Evolutionary conservation across 2,113 vertebrate species (phyloP).

Genomic region (Corythornis madagascariensis): DNA sequence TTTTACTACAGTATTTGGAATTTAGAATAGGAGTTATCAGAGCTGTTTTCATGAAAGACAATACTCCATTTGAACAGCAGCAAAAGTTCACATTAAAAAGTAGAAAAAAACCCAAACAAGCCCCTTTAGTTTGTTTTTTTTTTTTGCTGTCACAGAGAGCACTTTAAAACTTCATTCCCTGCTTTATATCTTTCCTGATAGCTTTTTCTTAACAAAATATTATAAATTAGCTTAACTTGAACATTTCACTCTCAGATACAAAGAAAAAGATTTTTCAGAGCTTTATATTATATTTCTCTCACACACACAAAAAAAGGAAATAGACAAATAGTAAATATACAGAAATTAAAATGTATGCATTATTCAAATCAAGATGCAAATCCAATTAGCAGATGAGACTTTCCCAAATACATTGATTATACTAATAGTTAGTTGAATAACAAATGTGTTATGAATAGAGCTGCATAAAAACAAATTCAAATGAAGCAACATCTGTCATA

Average conservation of each 20-base stretch:
- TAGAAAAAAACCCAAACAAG: background rate
- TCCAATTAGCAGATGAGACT: background rate
- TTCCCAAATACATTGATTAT: background rate
- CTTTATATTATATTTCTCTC: background rate
- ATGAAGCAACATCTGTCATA: constrained; percentile 11
- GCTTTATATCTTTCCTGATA: background rate
- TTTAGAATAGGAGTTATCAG: background rate
- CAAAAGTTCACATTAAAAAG: background rate
- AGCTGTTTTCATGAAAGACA: background rate
- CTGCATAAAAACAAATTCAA: background rate
- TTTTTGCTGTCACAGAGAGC: background rate
- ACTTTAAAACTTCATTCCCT: background rate
- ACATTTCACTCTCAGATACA: background rate
- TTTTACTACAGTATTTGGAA: background rate
- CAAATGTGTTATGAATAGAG: background rate
- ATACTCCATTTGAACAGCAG: background rate
- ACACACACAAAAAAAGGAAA: background rate
- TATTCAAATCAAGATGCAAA: background rate
- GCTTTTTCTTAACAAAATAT: background rate
- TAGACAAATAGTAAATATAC: background rate
- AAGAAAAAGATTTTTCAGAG: background rate
- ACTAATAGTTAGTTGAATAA: constrained; percentile 8
- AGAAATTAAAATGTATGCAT: background rate
- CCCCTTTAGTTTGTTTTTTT: no score
- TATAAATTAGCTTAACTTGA: background rate